Evolutionary conservation across 2,888 invertebrate species (phyloP).

Genomic region (Helleia helle): DNA sequence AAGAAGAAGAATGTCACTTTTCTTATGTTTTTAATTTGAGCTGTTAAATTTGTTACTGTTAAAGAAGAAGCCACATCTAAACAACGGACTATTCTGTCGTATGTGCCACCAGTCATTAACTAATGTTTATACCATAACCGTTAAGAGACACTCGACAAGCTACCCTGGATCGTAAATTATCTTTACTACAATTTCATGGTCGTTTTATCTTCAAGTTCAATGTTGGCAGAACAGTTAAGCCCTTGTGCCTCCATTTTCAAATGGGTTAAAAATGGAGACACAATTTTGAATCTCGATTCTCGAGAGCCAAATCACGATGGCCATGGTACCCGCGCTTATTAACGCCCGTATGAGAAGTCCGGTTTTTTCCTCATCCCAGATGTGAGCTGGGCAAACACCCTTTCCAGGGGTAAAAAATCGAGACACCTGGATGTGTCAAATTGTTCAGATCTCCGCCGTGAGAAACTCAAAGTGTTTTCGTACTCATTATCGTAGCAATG

Average conservation of each 20-base stretch:
- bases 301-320: not conserved
- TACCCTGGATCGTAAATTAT: constrained; percentile 45
- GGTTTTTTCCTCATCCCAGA: constrained; percentile 67
- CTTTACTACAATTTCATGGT: constrained; percentile 65
- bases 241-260: constrained; percentile 34
- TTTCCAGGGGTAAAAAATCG: constrained; percentile 57
- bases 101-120: not conserved
- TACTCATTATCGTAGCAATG: constrained; percentile 25
- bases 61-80: too few species aligned
- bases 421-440: constrained; percentile 73
- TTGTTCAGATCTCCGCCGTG: constrained; percentile 66
- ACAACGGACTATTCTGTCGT: too few species aligned
- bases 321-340: constrained; percentile 42
- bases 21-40: too few species aligned
- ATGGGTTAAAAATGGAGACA: too few species aligned
- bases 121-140: not conserved
- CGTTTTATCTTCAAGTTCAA: constrained; percentile 67
- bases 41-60: too few species aligned
- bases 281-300: too few species aligned
- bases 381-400: constrained; percentile 55
- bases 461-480: constrained; percentile 33
- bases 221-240: constrained; percentile 49
- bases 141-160: constrained; percentile 32
- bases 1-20: too few species aligned
- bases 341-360: constrained; percentile 66